Evolutionary conservation across 2,797 vertebrate genomes (phyloP).

Genomic region (Cichlasoma orientale): DNA sequence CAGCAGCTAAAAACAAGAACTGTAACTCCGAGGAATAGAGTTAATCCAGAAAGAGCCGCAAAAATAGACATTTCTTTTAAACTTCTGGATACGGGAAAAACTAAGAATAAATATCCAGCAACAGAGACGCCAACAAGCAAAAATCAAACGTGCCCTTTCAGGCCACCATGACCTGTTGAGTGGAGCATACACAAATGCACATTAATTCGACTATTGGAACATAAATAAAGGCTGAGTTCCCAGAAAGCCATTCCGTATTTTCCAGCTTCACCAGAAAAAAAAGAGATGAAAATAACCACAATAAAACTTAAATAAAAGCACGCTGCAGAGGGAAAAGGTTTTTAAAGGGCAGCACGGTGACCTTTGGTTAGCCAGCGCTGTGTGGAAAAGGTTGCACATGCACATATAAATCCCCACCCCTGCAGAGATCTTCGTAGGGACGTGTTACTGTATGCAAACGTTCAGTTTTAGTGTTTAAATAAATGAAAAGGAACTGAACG

Average conservation of each 20-base stretch:
- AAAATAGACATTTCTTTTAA: not conserved
- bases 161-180: constrained; percentile 16
- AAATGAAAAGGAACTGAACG: not conserved
- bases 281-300: constrained; percentile 16
- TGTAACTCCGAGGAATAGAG: too few species aligned
- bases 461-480: not conserved
- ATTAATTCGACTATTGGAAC: constrained; percentile 24
- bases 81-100: not conserved
- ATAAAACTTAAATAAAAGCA: constrained; percentile 21
- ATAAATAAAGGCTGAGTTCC: constrained; percentile 24
- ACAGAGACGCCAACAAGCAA: not conserved
- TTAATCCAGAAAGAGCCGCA: not conserved
- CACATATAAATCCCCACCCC: constrained; percentile 12
- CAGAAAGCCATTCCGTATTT: constrained; percentile 26
- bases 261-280: constrained; percentile 1
- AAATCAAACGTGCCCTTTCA: constrained; percentile 1
- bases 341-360: constrained; percentile 28
- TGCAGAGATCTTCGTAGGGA: not conserved
- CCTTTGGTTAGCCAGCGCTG: not conserved
- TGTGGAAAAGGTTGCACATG: constrained; percentile 35
- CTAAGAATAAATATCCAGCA: not conserved
- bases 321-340: constrained; percentile 10
- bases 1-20: not conserved
- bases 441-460: not conserved
- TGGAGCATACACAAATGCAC: constrained; percentile 1